Base-by-base conservation (phyloP, 2,888 invertebrate genomes). In the Zhuqinia jingwanae region DNA sequence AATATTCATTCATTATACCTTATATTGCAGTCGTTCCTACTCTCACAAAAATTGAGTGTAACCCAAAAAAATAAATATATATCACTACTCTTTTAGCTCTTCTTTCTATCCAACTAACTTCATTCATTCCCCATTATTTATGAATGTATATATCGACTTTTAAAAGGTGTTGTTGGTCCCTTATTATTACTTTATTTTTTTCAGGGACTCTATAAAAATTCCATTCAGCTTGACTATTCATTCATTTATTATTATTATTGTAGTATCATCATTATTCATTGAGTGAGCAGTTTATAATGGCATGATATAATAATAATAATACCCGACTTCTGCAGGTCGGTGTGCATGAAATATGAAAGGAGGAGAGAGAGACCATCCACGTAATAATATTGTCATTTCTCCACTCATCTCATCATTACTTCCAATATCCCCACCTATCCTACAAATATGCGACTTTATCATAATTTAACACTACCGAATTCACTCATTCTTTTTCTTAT, bases 121-220 rank as follows among this genome's bases (percentile, higher is more conserved):
- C 30, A 75, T 75, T 36, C 53, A 75, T 56, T 42, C 22, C 53
- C 13, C 36, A 75, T 56, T 75, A 75, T 75, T 73, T 75, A 75
- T 75, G 73, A n/a, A n/a, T n/a, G n/a, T n/a, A n/a, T 73, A 73
- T 75, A 75, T 75, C n/a, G 75, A 56, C 53, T 75, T 75, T 75
- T 75, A 75, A 75, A 56, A 75, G 75, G 75, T 75, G 75, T 73
- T 56, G 53, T 36, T 65, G 17, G 17, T 56, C 73, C 73, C 50
- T 47, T 70, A 15, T 60, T 22, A 17, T 47, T 45, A 47, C 42
- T 17, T n/a, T n/a, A 45, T 65, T 68, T 22, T 15, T 50, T 53
- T 13, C 27, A 75, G 30, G 75, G 30, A 53, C 30, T 65, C 75
- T 56, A 30, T 56, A 75, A 56, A 75, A 75, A 75, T 25, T 56